Evolutionary conservation across 1,140 invertebrate genomes (phyloP), one percentile per base, ranked within the genome.

Genomic region (Saccostrea cuccullata): DNA sequence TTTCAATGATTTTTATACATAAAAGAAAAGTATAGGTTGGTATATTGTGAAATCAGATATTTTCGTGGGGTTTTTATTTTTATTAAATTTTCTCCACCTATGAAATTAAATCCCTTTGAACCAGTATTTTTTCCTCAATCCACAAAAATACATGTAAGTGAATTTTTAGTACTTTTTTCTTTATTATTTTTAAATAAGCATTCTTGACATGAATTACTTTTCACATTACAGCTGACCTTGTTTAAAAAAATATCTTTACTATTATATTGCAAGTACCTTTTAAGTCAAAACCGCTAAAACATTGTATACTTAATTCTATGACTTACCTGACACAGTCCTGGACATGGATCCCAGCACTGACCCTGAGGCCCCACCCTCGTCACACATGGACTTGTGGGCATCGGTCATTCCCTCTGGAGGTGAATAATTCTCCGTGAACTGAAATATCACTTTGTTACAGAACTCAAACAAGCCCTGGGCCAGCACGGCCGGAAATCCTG

Each of bases 401-500:
- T 93, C 93, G 64, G 92, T 92, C 67, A 92, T 86, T 64, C 88
- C 90, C 73, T 92, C 91, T 56, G 91, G 84, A 67, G 87, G 90
- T 15, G 90, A 87, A 89, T 87, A 91, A 13, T 88, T 87, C 23
- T 93, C 92, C 2, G 90, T 77, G 85, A 91, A 92, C 17, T 90
- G 88, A 9, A 90, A 87, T 55, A 94, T 93, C 90, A 94, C 92
- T 17, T 91, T 91, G 56, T 91, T 93, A 90, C 94, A 94, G 90
- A 94, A 94, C 87, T 95, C 94, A 91, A 92, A 94, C 84, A 95
- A 86, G 30, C 91, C 93, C 88, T 95, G 94, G 56, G 96, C 96
- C 23, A 97, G 92, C 17, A 97, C 94, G n/a, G 96, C 95, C 0
- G 97, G 97, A 87, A 98, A 95, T 67, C 97, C 96, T 0, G 97